These are phyloP conservation scores for Phalacrocorax pelagicus DNA, from an alignment of 2,113 vertebrate species.

Conservation along the genomic window DNA sequence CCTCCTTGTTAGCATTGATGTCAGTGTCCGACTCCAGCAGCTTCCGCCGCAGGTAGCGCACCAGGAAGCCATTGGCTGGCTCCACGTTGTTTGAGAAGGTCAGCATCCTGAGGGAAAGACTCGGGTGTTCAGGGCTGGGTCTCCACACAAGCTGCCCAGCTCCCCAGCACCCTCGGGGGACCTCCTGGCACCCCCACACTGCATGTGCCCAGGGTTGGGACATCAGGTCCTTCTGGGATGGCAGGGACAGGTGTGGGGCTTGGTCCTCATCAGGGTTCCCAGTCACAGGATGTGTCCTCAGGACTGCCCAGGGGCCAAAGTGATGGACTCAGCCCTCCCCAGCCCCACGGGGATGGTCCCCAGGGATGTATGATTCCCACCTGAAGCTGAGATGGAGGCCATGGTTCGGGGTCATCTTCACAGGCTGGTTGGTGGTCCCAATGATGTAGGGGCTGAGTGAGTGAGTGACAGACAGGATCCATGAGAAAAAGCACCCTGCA, in stretches of 20 bases:
- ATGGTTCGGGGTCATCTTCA: conserved; percentile 93
- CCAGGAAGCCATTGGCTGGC: conserved; percentile 91
- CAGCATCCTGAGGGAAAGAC: conserved; percentile 83
- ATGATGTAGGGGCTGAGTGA: conserved; percentile 89
- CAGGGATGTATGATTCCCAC: conserved; percentile 42
- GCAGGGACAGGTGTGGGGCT: background rate
- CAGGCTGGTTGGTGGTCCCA: conserved; percentile 93
- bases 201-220: background rate
- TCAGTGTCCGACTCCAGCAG: conserved; percentile 85
- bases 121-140: background rate
- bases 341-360: background rate
- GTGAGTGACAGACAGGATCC: background rate
- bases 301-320: background rate
- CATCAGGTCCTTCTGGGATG: background rate
- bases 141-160: background rate
- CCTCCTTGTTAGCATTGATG: conserved; percentile 77
- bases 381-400: conserved; percentile 96
- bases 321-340: background rate
- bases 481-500: background rate
- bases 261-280: background rate
- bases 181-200: too few species aligned
- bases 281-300: background rate
- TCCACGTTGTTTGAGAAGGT: conserved; percentile 97
- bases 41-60: conserved; percentile 92
- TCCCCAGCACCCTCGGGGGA: background rate